Conservation (phyloP, 2,113 vertebrate species). For the Pipa parva region DNA sequence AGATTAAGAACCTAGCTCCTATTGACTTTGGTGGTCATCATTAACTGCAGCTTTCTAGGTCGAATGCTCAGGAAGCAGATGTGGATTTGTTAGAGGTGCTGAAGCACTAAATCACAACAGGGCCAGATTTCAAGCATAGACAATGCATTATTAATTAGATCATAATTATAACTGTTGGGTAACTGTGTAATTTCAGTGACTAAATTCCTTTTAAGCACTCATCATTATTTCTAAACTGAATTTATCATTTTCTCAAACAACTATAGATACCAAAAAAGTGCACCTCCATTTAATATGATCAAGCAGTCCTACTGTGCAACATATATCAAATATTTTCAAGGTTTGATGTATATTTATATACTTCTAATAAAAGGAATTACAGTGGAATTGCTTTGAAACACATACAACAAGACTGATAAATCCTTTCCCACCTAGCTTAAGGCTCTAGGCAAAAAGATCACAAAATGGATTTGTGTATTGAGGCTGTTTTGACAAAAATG, state of each 20-base stretch:
- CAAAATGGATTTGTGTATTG: slow-evolving; percentile 43
- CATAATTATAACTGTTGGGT: slow-evolving; percentile 6
- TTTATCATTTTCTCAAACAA: background rate
- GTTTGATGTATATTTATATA: slow-evolving; percentile 5
- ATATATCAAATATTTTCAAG: slow-evolving; percentile 1
- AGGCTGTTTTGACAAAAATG: slow-evolving; percentile 43
- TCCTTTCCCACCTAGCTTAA: slow-evolving; percentile 27
- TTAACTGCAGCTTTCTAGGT: background rate
- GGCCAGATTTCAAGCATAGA: background rate
- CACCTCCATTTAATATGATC: background rate
- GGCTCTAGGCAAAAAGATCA: slow-evolving; percentile 37
- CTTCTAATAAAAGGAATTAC: slow-evolving; percentile 9
- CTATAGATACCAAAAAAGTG: background rate
- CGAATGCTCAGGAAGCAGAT: background rate
- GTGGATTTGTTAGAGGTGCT: background rate
- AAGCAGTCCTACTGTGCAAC: background rate
- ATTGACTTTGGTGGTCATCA: too few relatives aligned
- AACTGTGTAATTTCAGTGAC: slow-evolving; percentile 2
- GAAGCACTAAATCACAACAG: slow-evolving; percentile 1
- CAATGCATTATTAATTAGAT: background rate
- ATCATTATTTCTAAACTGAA: background rate
- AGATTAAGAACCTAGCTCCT: too few relatives aligned
- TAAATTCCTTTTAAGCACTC: background rate
- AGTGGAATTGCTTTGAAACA: slow-evolving; percentile 1
- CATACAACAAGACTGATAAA: slow-evolving; percentile 24